phyloP scores from a whole-genome alignment of 2,888 invertebrate genomes.

The Yponomeuta cagnagella region DNA sequence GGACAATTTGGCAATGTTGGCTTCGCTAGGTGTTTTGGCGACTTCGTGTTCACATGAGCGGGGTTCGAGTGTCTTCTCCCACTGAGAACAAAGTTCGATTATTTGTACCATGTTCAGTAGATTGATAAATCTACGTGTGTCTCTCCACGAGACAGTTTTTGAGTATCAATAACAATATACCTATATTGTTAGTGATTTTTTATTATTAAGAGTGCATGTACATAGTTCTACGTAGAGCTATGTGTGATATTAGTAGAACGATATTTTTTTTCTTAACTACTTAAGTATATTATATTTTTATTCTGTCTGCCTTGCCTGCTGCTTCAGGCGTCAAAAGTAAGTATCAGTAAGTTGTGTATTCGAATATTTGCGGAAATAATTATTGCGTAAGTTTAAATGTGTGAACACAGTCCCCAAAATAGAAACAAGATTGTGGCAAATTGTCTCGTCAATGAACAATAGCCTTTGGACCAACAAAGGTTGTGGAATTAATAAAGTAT shows the following conservation, averaged over 20 bases:
- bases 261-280: not conserved
- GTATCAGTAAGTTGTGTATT: not conserved
- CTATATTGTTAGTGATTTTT: not conserved
- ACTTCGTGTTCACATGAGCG: conserved; percentile 46
- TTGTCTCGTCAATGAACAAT: conserved; percentile 35
- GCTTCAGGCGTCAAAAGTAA: not conserved
- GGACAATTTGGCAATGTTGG: conserved; percentile 55
- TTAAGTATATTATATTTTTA: not conserved
- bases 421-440: conserved; percentile 54
- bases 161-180: not conserved
- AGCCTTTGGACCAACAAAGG: not conserved
- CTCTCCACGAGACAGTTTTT: not conserved
- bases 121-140: not conserved
- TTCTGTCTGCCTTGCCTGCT: not conserved
- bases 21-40: conserved; percentile 51
- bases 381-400: conserved; percentile 42
- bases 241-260: not conserved
- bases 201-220: not conserved
- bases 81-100: not conserved
- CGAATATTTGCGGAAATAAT: not conserved
- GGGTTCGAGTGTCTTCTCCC: not conserved
- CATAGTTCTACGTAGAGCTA: not conserved
- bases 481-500: too few species aligned
- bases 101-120: not conserved
- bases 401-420: conserved; percentile 52